Percentiles rank a stretch among this genome's conserved stretches.
These are phyloP conservation scores for Agriopis marginaria DNA, from an alignment of 2,888 invertebrate genomes.

Conservation along the genomic window DNA sequence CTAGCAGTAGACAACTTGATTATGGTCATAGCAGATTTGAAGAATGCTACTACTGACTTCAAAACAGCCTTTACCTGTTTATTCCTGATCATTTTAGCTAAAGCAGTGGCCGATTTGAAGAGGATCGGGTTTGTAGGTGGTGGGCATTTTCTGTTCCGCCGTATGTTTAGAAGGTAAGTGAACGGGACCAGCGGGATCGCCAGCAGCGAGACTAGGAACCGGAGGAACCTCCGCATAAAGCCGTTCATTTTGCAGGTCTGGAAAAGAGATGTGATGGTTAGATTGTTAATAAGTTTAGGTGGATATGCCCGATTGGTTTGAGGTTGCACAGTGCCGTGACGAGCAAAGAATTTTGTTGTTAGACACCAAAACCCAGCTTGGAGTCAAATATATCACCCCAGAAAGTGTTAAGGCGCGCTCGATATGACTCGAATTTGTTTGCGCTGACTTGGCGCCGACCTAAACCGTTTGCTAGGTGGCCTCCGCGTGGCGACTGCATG, in stretches of 20 bases:
- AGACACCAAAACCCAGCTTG: no score
- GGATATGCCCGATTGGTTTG: no score
- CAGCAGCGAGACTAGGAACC: conserved; percentile 86
- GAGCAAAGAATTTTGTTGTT: no score
- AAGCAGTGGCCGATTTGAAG: conserved; percentile 88
- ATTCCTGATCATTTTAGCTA: conserved; percentile 90
- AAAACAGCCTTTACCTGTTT: conserved; percentile 84
- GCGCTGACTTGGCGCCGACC: no score
- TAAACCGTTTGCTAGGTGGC: no score
- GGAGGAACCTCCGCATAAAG: conserved; percentile 83
- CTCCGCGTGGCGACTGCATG: no score
- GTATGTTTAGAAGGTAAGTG: conserved; percentile 79
- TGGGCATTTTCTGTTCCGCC: conserved; percentile 87
- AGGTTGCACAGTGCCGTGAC: no score
- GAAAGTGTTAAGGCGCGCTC: no score
- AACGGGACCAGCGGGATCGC: conserved; percentile 85
- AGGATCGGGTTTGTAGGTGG: conserved; percentile 89
- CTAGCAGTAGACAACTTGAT: no score
- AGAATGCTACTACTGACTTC: background rate
- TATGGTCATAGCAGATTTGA: background rate
- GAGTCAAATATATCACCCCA: no score
- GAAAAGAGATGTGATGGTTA: conserved; percentile 58
- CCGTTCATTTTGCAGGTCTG: conserved; percentile 87
- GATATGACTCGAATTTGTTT: no score
- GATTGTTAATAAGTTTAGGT: background rate